Conservation (phyloP, 1,140 invertebrate genomes). For the Drosophila subpulchrella region DNA sequence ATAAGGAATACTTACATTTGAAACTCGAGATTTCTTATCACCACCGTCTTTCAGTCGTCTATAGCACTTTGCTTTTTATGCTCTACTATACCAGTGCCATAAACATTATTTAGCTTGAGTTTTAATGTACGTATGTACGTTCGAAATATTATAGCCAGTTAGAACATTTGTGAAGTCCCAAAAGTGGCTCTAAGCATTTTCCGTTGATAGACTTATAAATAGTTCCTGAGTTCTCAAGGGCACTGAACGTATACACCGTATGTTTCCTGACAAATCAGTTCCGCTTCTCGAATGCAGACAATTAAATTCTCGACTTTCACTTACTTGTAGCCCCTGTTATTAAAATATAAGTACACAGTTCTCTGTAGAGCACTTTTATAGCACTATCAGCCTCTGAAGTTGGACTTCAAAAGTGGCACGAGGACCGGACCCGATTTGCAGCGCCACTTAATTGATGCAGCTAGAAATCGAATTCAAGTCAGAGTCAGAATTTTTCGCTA, state of each 20-base stretch:
- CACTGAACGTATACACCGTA: not conserved
- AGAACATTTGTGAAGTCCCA: not conserved
- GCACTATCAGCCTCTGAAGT: slow-evolving; percentile 29
- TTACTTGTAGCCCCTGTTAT: not conserved
- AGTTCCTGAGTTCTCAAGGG: slow-evolving; percentile 25
- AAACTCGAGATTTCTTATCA: slow-evolving; percentile 40
- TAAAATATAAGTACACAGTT: not conserved
- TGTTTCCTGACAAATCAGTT: slow-evolving; percentile 4
- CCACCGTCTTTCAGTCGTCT: not conserved
- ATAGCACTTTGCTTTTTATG: slow-evolving; percentile 16
- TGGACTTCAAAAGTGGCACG: slow-evolving; percentile 45
- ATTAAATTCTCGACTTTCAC: slow-evolving; percentile 17
- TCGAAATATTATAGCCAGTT: not conserved
- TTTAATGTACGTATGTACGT: not conserved
- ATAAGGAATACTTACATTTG: slow-evolving; percentile 31
- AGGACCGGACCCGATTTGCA: slow-evolving; percentile 44
- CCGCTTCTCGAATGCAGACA: slow-evolving; percentile 11
- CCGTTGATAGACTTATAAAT: slow-evolving; percentile 5
- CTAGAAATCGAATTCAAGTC: slow-evolving; percentile 57
- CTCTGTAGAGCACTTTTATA: not conserved
- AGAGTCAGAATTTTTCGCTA: slow-evolving; percentile 50
- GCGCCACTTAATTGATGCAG: slow-evolving; percentile 49
- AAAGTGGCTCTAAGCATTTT: not conserved
- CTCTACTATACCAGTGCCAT: not conserved
- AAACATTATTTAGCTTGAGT: not conserved